Evolutionary conservation across 2,113 vertebrate genomes (phyloP), one percentile per base, ranked within the genome.

Genomic region (Xyliphius kryptos): DNA sequence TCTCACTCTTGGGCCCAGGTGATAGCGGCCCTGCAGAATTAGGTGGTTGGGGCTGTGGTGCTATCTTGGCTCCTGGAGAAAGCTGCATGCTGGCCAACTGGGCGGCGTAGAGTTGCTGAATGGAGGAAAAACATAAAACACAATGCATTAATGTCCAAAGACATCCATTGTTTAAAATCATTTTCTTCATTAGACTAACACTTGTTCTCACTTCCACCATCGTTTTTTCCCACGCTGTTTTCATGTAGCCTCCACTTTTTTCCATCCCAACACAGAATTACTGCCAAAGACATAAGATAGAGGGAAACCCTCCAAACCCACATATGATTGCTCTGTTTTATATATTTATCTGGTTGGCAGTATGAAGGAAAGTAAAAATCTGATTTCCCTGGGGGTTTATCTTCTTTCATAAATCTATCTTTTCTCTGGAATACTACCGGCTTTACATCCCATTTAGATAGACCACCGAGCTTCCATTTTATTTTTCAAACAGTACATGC

Each of bases 21-120:
- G 96, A 99, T 73, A 96, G 90, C 61, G 92, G 86, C 75, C 92
- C 95, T 59, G 91, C 88, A 0, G 89, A 81, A 79, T 90, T 96
- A 78, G 91, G 88, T 66, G 91, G 85, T 83, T 97, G 96, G 65
- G 93, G 92, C 80, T 93, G 91, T 19, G 90, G 91, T 63, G 93
- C 89, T 89, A 99, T 94, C 88, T 99, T 99, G 87, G 94, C 90
- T 88, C 95, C 94, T 73, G 96, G 96, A 83, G 96, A 99, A 85
- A 95, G 90, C 85, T 99, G 96, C 96, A 99, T 98, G 89, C 89
- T 95, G 90, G 96, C 93, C 81, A 99, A 87, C 85, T 99, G 96
- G 83, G 96, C 92, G 57, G 96, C 94, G 74, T 99, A 99, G 82
- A 99, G 89, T 86, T 99, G 96, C 96, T 99, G 89, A 71, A 84